phyloP scores from a whole-genome alignment of 2,888 invertebrate genomes.

The Cactoblastis cactorum region DNA sequence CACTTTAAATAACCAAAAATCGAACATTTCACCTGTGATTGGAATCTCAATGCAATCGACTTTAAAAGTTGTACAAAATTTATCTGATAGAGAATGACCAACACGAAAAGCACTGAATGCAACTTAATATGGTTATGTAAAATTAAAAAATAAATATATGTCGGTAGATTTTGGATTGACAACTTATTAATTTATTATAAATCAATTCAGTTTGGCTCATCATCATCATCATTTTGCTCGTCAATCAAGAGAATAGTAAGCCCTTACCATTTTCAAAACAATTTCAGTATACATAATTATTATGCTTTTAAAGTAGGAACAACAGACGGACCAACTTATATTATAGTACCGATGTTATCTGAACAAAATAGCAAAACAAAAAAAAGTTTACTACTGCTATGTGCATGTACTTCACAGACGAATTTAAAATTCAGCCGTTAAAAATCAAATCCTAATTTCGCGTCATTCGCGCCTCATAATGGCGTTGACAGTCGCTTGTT shows the following conservation, averaged over 20 bases:
- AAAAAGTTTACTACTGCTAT: background rate
- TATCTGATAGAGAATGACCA: too few species aligned
- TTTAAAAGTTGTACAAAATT: too few species aligned
- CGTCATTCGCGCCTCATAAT: background rate
- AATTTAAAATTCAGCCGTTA: constrained; percentile 6
- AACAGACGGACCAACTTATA: background rate
- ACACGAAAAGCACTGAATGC: background rate
- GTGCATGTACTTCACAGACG: background rate
- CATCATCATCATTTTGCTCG: background rate
- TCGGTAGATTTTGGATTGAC: background rate
- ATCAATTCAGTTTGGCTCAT: background rate
- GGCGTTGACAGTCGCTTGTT: background rate
- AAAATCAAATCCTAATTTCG: constrained; percentile 6
- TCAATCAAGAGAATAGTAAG: background rate
- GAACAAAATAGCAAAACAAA: background rate
- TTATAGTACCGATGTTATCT: constrained; percentile 1
- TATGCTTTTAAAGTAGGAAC: constrained; percentile 4
- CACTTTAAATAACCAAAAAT: too few species aligned
- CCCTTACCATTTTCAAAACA: background rate
- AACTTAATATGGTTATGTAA: background rate
- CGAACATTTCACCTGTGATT: too few species aligned
- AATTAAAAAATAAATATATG: background rate
- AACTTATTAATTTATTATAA: background rate
- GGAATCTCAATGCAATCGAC: too few species aligned
- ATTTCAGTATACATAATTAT: background rate